A percentile compares a stretch with the other conserved stretches of the same genome.
phyloP scores from a whole-genome alignment of 1,140 invertebrate genomes.

The Adelges cooleyi region DNA sequence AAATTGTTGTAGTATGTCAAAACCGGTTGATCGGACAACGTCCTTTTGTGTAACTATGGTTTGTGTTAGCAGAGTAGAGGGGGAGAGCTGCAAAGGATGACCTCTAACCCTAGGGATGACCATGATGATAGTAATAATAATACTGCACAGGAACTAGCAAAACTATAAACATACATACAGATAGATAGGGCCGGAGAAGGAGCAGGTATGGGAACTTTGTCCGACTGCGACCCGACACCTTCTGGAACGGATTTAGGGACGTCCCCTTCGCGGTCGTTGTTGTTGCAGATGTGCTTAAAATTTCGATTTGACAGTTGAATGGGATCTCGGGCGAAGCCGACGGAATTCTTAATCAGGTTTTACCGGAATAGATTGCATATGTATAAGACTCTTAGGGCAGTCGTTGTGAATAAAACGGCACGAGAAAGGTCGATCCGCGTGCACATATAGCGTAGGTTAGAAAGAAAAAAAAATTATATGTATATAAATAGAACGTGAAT shows the following conservation, averaged over 20 bases:
- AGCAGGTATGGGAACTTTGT: constrained; percentile 14
- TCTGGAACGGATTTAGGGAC: background rate
- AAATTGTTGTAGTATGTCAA: too few relatives aligned
- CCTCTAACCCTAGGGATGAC: too few relatives aligned
- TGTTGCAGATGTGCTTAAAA: background rate
- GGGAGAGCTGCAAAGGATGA: too few relatives aligned
- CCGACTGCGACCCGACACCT: background rate
- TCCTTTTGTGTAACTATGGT: too few relatives aligned
- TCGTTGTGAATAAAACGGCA: background rate
- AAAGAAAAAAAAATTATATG: too few relatives aligned
- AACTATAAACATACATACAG: too few relatives aligned
- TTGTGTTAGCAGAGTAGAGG: too few relatives aligned
- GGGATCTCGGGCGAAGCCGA: background rate
- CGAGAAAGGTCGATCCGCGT: background rate
- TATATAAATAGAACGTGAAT: constrained; percentile 11
- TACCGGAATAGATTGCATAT: constrained; percentile 9
- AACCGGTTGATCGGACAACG: too few relatives aligned
- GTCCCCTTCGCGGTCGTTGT: background rate
- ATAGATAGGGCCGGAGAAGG: too few relatives aligned
- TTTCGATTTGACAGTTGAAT: constrained; percentile 24
- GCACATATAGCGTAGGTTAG: too few relatives aligned
- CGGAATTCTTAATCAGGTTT: constrained; percentile 19
- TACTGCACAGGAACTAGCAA: too few relatives aligned
- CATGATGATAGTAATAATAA: too few relatives aligned
- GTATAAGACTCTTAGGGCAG: background rate